Conservation (phyloP, 2,888 invertebrate genomes). For the Colletes collaris region DNA sequence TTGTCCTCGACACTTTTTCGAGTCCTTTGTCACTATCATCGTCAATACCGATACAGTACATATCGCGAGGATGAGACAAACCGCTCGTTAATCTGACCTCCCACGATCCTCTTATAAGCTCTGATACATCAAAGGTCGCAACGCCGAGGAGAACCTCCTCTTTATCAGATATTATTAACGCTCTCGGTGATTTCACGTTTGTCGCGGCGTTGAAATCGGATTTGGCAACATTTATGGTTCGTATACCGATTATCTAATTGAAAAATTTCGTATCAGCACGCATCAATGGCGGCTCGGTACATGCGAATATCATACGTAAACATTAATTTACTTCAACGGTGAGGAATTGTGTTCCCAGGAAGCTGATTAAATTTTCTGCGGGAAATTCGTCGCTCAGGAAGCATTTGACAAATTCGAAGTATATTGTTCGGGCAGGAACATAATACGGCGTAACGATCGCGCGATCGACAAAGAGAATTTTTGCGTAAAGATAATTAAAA, state of each 20-base stretch:
- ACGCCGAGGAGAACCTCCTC: conserved; percentile 42
- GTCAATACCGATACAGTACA: neutral
- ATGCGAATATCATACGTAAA: neutral
- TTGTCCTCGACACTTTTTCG: neutral
- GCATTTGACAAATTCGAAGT: conserved; percentile 46
- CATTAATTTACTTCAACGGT: conserved; percentile 30
- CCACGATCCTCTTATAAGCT: conserved; percentile 43
- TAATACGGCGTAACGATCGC: conserved; percentile 34
- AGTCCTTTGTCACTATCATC: neutral
- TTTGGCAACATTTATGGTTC: neutral
- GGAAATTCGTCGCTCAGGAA: conserved; percentile 38
- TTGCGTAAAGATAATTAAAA: conserved; percentile 39
- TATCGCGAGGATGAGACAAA: conserved; percentile 32
- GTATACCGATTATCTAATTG: conserved; percentile 43
- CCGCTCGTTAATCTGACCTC: conserved; percentile 34
- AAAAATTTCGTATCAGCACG: too few relatives aligned
- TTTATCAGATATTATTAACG: neutral
- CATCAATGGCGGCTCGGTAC: too few relatives aligned
- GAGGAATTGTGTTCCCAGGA: conserved; percentile 33
- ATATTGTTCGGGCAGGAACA: conserved; percentile 15
- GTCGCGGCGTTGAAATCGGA: too few relatives aligned
- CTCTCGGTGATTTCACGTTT: neutral
- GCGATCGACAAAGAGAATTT: conserved; percentile 29
- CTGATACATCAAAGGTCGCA: conserved; percentile 43
- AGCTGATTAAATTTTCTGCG: conserved; percentile 38